These are phyloP conservation scores for Phoenicopterus ruber DNA, from an alignment of 2,113 vertebrate species.

Conservation along the genomic window DNA sequence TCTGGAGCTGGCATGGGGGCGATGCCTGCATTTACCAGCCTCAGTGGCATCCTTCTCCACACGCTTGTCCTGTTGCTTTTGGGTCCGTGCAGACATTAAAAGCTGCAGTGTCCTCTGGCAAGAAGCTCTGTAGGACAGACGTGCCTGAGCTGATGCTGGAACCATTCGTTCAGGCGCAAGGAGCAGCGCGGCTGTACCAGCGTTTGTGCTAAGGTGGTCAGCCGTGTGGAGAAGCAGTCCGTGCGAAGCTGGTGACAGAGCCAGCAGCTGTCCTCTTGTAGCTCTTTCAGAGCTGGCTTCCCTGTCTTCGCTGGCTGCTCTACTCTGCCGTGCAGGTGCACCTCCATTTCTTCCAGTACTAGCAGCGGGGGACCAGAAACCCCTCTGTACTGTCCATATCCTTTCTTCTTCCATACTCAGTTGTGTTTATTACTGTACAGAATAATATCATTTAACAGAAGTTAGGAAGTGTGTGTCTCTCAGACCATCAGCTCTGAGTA, in stretches of 20 bases:
- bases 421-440: background rate
- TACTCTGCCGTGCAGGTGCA: background rate
- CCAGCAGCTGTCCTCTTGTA: background rate
- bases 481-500: background rate
- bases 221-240: background rate
- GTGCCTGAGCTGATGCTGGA: background rate
- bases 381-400: background rate
- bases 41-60: background rate
- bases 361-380: background rate
- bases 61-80: background rate
- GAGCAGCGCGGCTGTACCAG: fast-evolving
- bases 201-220: background rate
- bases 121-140: background rate
- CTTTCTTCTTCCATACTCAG: background rate
- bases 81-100: background rate
- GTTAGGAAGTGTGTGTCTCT: background rate
- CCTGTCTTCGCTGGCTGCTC: background rate
- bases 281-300: background rate
- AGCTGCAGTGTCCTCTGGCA: background rate
- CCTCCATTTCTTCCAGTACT: background rate
- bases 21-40: background rate
- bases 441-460: background rate
- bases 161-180: background rate
- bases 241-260: background rate
- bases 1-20: fast-evolving